Base-by-base conservation (phyloP, 2,113 vertebrate species). In the Tringa solitaria region DNA sequence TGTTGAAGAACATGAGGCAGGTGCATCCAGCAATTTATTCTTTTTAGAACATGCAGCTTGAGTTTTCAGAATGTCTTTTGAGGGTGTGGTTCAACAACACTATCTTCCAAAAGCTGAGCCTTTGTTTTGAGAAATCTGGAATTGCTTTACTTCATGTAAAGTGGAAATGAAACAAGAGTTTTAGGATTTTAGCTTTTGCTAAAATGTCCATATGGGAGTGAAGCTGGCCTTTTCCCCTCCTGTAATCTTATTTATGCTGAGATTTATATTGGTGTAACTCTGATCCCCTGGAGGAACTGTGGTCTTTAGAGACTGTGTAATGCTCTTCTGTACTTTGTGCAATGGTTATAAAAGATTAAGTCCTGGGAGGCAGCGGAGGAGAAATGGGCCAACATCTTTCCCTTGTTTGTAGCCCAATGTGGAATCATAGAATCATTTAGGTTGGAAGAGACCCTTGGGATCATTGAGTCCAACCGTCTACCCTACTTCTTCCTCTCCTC, bases 101-200 rank as follows among this genome's bases (percentile, higher is more conserved):
- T 22, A 70, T 94, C 81, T 80, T 76, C 84, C 83, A 61, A 91
- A 87, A 83, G 45, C 50, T 87, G 22, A 69, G 70, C 28, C 61
- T 89, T 78, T 81, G 86, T 74, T 75, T 89, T 43, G 43, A 75
- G 61, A 96, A 90, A 41, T 91, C 54, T 84, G 89, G 74, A 76
- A 83, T 89, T 70, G 39, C 19, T 94, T 85, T 80, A 28, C 16
- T 84, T 72, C 10, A 13, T 60, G 27, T 79, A 18, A 79, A 91
- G 37, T 77, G 37, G 43, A 54, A 89, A 56, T 56, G 35, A 72
- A 88, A n/a, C 24, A 43, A 72, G 24, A 13, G 19, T 72, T 84
- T 87, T 43, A 72, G 61, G 78, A 37, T 89, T 87, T 90, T 61
- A 32, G 22, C 45, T 69, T 28, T 82, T 1, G 1, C 12, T 32